Evolutionary conservation across 2,113 vertebrate genomes (phyloP).

Genomic region (Limnothrissa miodon): DNA sequence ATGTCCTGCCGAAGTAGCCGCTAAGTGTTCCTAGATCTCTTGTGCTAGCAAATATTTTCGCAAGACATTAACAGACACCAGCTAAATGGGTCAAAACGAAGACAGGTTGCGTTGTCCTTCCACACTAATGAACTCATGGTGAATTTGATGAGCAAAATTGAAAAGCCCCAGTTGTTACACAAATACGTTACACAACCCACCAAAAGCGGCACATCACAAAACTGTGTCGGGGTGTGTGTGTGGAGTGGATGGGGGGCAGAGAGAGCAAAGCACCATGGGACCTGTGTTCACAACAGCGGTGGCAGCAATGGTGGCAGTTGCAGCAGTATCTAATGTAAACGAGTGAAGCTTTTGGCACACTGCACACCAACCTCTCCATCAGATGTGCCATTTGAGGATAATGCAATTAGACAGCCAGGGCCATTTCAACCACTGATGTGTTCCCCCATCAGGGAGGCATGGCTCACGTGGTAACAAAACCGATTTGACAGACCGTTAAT

Average conservation of each 20-base stretch:
- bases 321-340: slow-evolving; percentile 29
- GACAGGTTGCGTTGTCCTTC: neutral
- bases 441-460: slow-evolving; percentile 36
- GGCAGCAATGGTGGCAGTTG: neutral
- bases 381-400: slow-evolving; percentile 46
- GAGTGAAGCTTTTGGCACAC: slow-evolving; percentile 31
- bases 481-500: slow-evolving; percentile 47
- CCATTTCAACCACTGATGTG: slow-evolving; percentile 49
- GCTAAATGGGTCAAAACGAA: neutral
- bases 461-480: slow-evolving; percentile 42
- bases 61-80: neutral
- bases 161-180: neutral
- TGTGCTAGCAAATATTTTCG: neutral
- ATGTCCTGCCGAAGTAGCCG: neutral
- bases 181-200: slow-evolving; percentile 2
- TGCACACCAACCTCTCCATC: slow-evolving; percentile 42
- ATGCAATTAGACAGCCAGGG: slow-evolving; percentile 43
- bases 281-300: neutral
- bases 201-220: neutral
- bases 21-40: neutral
- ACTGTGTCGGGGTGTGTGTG: neutral
- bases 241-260: neutral
- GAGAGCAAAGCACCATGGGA: slow-evolving; percentile 10
- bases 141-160: neutral
- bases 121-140: neutral